Evolutionary conservation across 2,888 invertebrate genomes (phyloP), one percentile per base, ranked within the genome.

Genomic region (Melanophora roralis): DNA sequence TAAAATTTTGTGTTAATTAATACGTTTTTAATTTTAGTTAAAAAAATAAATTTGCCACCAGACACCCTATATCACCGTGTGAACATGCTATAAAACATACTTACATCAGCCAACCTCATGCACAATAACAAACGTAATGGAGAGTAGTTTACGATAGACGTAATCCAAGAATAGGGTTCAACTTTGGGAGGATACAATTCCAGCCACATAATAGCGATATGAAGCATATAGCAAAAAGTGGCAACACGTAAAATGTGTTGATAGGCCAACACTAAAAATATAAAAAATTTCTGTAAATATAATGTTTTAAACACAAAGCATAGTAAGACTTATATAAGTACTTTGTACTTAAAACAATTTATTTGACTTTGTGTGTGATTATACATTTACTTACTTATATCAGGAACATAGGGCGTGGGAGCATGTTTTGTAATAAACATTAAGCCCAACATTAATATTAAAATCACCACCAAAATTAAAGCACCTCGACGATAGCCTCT

Each of bases 351-450:
- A 27, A 27, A 27, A 27, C 3, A 6, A 27, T 5, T 27, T 27
- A 5, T 27, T 27, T 6, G 27, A 5, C 27, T 27, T 5, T 27
- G 6, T 27, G 6, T 27, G 6, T 27, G 6, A 5, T 27, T 27
- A 27, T 6, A 23, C n/a, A 53, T 34, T 23, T 27, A 80, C 88
- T 84, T 82, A 89, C 89, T 85, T 57, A 89, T 81, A 16, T 84
- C 81, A 0, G 89, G 88, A 4, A 89, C 85, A 83, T 89, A 88
- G 16, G 84, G 84, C 0, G 85, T 82, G 0, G 89, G 89, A 12
- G 89, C 86, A 76, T 87, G 85, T 6, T 85, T 86, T 7, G 86
- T 85, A 5, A 89, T 76, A 32, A 86, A 86, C 86, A 89, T 87
- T 7, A 89, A 77, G 1, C 85, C 86, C 79, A 87, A 82, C 6